Base-by-base conservation (phyloP, 2,113 vertebrate species). In the Plotosus lineatus region DNA sequence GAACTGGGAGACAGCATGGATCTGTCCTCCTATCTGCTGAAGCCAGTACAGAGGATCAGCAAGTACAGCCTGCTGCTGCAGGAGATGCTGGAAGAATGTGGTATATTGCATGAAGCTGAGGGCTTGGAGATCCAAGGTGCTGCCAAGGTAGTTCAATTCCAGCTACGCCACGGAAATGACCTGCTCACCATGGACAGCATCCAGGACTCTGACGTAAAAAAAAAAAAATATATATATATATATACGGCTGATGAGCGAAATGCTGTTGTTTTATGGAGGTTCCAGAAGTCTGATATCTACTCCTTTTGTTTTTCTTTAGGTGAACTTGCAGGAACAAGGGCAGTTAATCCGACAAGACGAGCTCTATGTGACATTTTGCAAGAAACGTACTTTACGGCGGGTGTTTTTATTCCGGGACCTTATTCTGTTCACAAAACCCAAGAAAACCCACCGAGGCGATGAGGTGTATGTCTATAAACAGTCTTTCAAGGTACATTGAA, bases 391-490 rank as follows among this genome's bases (percentile, higher is more conserved):
- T 73, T 88, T 86, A 75, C 91, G 93, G 0, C 91, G 93, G 74
- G 85, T 94, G 60, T 94, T 94, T 77, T 91, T 94, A n/a, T 94
- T 94, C 78, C 91, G 93, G 85, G 93, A 94, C 6, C 92, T 94
- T 77, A 19, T 94, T 63, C 91, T 94, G 79, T 94, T 94, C 55
- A 94, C 93, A 85, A 94, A 94, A 82, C 92, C 93, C 19, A 92
- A 89, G 42, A 92, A 90, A 72, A 93, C 91, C 0, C 89, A 91
- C 1, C 85, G 90, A 12, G 92, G 92, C 36, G 93, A 94, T 85
- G 94, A 93, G 61, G 90, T 92, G 0, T 94, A 94, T 0, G 75
- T 93, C 85, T 94, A 94, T 84, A 94, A 94, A 75, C 92, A 94
- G 81, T 94, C 93, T 21, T 94, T 94, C 82, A 94, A 94, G 93